Evolutionary conservation across 1,140 invertebrate species (phyloP), one percentile per base, ranked within the genome.

Genomic region (Trichonephila clavipes): DNA sequence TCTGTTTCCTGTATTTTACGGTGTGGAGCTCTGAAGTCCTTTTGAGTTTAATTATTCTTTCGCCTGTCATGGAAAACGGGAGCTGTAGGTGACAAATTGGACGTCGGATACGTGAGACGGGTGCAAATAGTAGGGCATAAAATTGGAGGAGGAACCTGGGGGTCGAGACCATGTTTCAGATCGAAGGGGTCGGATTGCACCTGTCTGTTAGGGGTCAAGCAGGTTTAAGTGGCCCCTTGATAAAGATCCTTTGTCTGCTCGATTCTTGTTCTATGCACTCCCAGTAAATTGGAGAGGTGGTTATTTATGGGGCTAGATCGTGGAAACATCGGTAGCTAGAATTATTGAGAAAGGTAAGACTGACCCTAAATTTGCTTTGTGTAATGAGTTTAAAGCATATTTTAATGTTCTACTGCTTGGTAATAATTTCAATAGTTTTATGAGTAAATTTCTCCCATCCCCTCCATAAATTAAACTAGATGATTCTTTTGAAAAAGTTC

Each of bases 11-110:
- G 83, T 85, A 61, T 61, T 85, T 61, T 59, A 77, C 72, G 72
- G 72, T 77, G 34, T 14, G 72, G 44, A 83, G 58, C 82, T 44
- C 58, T 19, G 82, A 51, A 59, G 51, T 18, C n/a, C 10, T 77
- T 77, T 77, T 77, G 72, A 8, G 72, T 40, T 88, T 88, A 66
- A 88, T 88, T 88, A 88, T 88, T 88, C 72, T 28, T 40, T 77
- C 64, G 28, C 28, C 81, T 92, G 90, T 92, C 90, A 92, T 6
- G 44, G 40, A 6, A 34, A 89, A 85, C 89, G 77, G 90, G 77
- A 85, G 90, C 81, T 61, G 18, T 83, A 66, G 90, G 90, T 92
- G 90, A 92, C 90, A 92, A 92, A 92, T 92, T 92, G 61, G 81
- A 85, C 77, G 61, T 66, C 24, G 34, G 18, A 12, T 85, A 92